Evolutionary conservation across 2,888 invertebrate species (phyloP).

Genomic region (Microctonus brassicae): DNA sequence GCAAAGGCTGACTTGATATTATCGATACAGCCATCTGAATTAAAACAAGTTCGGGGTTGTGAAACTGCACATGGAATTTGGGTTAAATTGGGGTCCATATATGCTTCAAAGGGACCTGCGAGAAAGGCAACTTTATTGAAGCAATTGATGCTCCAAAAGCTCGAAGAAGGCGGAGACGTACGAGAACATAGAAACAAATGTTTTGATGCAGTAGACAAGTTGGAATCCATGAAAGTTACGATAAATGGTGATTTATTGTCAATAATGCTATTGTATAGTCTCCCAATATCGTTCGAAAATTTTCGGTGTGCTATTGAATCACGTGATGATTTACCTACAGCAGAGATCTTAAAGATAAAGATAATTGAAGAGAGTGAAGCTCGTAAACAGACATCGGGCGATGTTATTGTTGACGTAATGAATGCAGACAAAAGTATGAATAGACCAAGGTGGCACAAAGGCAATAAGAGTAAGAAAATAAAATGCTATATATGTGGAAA

Average conservation of each 20-base stretch:
- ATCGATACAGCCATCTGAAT: constrained; percentile 5
- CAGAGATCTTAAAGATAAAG: constrained; percentile 54
- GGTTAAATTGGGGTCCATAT: constrained; percentile 12
- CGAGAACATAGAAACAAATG: constrained; percentile 58
- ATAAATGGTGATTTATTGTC: constrained; percentile 54
- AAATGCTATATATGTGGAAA: constrained; percentile 2
- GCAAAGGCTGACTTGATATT: constrained; percentile 19
- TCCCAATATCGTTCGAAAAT: constrained; percentile 42
- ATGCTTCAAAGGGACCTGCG: constrained; percentile 46
- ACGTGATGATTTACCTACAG: constrained; percentile 54
- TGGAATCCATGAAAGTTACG: constrained; percentile 56
- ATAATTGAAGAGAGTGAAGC: constrained; percentile 55
- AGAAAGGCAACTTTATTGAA: constrained; percentile 65
- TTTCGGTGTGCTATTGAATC: too few relatives aligned
- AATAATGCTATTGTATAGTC: constrained; percentile 56
- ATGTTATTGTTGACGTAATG: too few relatives aligned
- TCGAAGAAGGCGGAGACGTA: constrained; percentile 57
- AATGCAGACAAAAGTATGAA: neutral
- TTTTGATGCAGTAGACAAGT: constrained; percentile 58
- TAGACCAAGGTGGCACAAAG: neutral
- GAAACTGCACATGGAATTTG: constrained; percentile 15
- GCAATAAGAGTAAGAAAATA: neutral
- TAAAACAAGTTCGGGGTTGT: constrained; percentile 33
- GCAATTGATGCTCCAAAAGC: constrained; percentile 55
- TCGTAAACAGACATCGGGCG: constrained; percentile 38